Percentiles rank a stretch among this genome's conserved stretches.
phyloP scores from a whole-genome alignment of 2,888 invertebrate genomes.

The Morpho helenor region DNA sequence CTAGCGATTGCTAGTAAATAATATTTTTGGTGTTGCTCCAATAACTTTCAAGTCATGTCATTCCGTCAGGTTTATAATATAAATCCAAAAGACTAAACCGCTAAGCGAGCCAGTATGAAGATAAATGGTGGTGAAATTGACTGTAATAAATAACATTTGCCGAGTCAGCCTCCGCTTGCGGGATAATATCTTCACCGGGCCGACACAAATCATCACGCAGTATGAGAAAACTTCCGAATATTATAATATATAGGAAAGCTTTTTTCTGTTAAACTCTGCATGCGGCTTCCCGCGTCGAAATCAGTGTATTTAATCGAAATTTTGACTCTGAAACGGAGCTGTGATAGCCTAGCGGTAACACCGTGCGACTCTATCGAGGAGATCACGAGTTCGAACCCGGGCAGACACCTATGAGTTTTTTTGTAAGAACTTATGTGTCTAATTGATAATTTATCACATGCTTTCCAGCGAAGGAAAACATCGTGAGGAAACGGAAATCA shows the following conservation, averaged over 20 bases:
- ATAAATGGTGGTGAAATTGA: conserved; percentile 20
- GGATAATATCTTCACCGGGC: conserved; percentile 8
- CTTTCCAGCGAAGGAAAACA: too few species aligned
- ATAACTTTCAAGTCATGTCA: too few species aligned
- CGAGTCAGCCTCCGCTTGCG: conserved; percentile 9
- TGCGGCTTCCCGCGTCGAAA: too few species aligned
- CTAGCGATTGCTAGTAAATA: too few species aligned
- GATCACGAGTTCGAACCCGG: background rate
- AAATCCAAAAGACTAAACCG: conserved; percentile 7
- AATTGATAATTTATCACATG: too few species aligned
- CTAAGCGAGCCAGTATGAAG: conserved; percentile 13
- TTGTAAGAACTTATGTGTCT: too few species aligned
- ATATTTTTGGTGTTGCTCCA: too few species aligned
- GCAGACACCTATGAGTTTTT: background rate
- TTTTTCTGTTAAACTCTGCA: background rate
- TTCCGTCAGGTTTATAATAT: background rate
- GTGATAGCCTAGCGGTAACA: too few species aligned
- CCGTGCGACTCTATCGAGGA: too few species aligned
- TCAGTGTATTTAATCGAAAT: background rate
- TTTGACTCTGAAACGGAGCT: background rate
- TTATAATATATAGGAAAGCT: too few species aligned
- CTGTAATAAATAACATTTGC: conserved; percentile 19
- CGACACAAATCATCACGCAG: background rate
- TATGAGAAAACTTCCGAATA: too few species aligned
- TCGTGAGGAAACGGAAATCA: background rate